A percentile compares a stretch with the other conserved stretches of the same genome.
Evolutionary conservation across 2,888 invertebrate genomes (phyloP).

Genomic region (Acleris literana): DNA sequence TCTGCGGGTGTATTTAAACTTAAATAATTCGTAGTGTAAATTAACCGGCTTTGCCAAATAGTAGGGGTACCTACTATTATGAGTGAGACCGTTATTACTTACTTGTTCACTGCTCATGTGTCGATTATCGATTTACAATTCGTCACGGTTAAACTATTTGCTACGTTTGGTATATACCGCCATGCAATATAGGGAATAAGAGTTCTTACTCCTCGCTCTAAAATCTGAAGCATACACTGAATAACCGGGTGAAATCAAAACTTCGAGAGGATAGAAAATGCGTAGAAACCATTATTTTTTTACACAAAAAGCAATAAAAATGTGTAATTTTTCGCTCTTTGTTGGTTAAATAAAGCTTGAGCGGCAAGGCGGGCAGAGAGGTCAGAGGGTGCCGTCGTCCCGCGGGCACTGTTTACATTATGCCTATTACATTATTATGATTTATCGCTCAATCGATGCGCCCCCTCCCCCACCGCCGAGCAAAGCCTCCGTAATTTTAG

Average conservation of each 20-base stretch:
- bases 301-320: slow-evolving; percentile 3
- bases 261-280: neutral
- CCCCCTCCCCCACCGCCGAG: slow-evolving; percentile 50
- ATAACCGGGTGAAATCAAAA: neutral
- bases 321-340: slow-evolving; percentile 50
- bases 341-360: slow-evolving; percentile 52
- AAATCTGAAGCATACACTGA: neutral
- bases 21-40: neutral
- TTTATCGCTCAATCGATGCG: slow-evolving; percentile 79
- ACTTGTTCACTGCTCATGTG: neutral
- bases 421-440: slow-evolving; percentile 78
- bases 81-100: slow-evolving; percentile 5
- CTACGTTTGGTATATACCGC: too few relatives aligned
- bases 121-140: too few relatives aligned
- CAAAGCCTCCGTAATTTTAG: slow-evolving; percentile 61
- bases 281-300: neutral
- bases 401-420: slow-evolving; percentile 71
- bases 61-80: too few relatives aligned
- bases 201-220: too few relatives aligned
- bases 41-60: too few relatives aligned
- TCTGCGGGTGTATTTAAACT: slow-evolving; percentile 15
- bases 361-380: slow-evolving; percentile 47
- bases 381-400: slow-evolving; percentile 50
- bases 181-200: too few relatives aligned
- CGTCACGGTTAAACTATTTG: too few relatives aligned